Base-by-base conservation (phyloP, 2,888 invertebrate genomes). In the Byasa hedistus region DNA sequence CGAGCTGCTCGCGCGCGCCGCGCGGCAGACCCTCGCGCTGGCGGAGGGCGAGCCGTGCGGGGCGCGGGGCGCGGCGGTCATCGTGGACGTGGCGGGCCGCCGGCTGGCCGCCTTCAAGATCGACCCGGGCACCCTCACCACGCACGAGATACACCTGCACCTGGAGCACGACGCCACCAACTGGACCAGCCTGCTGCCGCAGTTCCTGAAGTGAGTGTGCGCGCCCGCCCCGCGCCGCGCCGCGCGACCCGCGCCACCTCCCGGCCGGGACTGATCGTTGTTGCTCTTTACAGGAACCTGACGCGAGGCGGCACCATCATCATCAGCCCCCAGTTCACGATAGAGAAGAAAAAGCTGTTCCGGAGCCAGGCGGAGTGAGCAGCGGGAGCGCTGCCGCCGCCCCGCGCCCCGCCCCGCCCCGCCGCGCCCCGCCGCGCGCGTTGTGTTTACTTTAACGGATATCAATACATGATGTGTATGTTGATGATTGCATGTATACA, bases 271-370 rank as follows among this genome's bases (percentile, higher is more conserved):
- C 64, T 57, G 27, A 51, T n/a, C 1, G 3, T 32, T 72, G 69
- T 27, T 75, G 69, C 70, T 69, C 82, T 73, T 76, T 79, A 70
- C 93, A 97, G 97, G 93, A 97, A 97, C 86, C 92, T 97, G 78
- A 95, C 96, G 74, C 94, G 96, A 87, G 94, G 96, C 89, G 96
- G 96, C 85, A 96, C 97, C 75, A 95, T 98, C 81, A 95, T 97
- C 91, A 96, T 98, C 86, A 96, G 97, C 92, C 95, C 96, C 78
- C 96, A 95, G 83, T 98, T 97, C 93, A 95, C 95, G 81, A 93
- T 98, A 91, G 96, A 95, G 86, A 98, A 98, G 93, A 97, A 96
- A 89, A 98, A 98, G 91, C 92, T 98, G 77, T 98, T 97, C 93
- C 93, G 96, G 81, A 95, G 95, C 79, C 94, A 93, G 82, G 92